phyloP scores from a whole-genome alignment of 1,140 invertebrate species.

The Eulimnadia texana region DNA sequence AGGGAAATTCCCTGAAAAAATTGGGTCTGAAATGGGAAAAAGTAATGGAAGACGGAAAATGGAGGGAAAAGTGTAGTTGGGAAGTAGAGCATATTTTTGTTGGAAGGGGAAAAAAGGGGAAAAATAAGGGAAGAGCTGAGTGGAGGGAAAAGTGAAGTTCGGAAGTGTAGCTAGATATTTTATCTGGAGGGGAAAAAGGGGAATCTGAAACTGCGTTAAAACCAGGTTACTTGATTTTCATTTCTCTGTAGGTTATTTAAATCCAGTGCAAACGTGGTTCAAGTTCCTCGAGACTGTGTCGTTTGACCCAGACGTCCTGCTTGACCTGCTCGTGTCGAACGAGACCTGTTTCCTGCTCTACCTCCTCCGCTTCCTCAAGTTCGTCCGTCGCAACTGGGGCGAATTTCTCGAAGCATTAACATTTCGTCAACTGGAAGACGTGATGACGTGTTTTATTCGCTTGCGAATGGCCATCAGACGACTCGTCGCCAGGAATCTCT shows the following conservation, averaged over 20 bases:
- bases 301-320: constrained; percentile 60
- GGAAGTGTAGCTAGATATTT: too few relatives aligned
- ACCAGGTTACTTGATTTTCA: too few relatives aligned
- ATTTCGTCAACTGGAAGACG: constrained; percentile 52
- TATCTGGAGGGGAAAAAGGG: too few relatives aligned
- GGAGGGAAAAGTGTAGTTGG: too few relatives aligned
- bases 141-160: too few relatives aligned
- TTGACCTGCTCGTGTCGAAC: constrained; percentile 77
- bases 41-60: too few relatives aligned
- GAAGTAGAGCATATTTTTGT: too few relatives aligned
- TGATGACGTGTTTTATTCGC: constrained; percentile 66
- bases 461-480: constrained; percentile 63
- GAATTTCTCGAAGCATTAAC: constrained; percentile 52
- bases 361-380: constrained; percentile 69
- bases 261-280: constrained; percentile 61
- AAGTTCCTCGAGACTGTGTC: constrained; percentile 69
- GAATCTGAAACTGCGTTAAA: too few relatives aligned
- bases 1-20: too few relatives aligned
- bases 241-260: constrained; percentile 31
- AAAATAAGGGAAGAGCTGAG: too few relatives aligned
- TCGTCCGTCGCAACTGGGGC: constrained; percentile 63
- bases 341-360: constrained; percentile 82
- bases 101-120: too few relatives aligned
- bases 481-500: constrained; percentile 62
- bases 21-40: too few relatives aligned